A percentile compares a stretch with the other conserved stretches of the same genome.
These are phyloP conservation scores for Phortica okadai DNA, from an alignment of 2,888 invertebrate genomes.

Conservation along the genomic window DNA sequence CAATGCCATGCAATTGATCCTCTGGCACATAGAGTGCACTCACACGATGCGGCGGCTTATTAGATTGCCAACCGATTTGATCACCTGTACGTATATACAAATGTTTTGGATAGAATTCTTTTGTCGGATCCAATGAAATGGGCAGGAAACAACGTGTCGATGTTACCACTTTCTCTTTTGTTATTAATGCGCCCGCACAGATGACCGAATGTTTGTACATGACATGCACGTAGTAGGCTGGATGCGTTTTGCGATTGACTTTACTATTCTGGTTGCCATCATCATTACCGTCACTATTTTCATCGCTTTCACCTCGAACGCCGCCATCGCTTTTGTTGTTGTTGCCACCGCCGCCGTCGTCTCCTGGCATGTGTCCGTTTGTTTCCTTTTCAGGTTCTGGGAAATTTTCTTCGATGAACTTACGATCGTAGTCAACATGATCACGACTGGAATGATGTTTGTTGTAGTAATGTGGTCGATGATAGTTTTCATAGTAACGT, in stretches of 20 bases:
- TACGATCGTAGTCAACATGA: background rate
- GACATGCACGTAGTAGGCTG: constrained; percentile 4
- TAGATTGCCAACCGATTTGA: background rate
- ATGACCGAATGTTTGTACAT: constrained; percentile 1
- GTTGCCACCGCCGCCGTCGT: background rate
- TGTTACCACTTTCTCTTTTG: background rate
- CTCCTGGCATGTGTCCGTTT: too few species aligned
- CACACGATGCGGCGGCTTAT: background rate
- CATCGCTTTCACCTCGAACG: too few species aligned
- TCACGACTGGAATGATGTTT: background rate
- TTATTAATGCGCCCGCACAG: background rate
- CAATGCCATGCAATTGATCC: background rate
- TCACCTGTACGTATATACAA: background rate
- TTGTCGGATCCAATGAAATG: background rate
- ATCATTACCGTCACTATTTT: background rate
- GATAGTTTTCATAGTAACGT: constrained; percentile 16
- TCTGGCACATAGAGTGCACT: constrained; percentile 8
- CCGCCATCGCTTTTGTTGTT: too few species aligned
- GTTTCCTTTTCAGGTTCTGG: background rate
- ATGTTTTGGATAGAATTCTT: background rate
- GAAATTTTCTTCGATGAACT: background rate
- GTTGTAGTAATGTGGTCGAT: constrained; percentile 10
- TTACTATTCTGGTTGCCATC: background rate
- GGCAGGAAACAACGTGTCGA: constrained; percentile 19
- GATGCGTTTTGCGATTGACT: background rate